phyloP scores from a whole-genome alignment of 2,888 invertebrate genomes.

The Neoascia interrupta region DNA sequence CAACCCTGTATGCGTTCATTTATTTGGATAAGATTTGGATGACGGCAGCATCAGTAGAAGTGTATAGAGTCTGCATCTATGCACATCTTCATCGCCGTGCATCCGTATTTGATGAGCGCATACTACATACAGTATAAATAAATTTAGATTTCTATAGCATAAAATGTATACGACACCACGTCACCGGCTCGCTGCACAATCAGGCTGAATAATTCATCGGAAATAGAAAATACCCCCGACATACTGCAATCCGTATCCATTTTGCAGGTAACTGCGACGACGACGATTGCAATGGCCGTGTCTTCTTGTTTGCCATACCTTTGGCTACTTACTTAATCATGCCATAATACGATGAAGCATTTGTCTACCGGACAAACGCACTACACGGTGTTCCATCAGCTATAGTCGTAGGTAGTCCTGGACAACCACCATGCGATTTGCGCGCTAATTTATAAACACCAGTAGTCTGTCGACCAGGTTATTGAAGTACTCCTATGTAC shows the following conservation, averaged over 20 bases:
- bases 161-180: slow-evolving; percentile 63
- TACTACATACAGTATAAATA: slow-evolving; percentile 32
- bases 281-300: slow-evolving; percentile 10
- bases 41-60: slow-evolving; percentile 36
- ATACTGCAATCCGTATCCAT: slow-evolving; percentile 36
- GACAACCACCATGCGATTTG: slow-evolving; percentile 40
- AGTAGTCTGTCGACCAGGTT: too few relatives aligned
- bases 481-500: too few relatives aligned
- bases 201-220: slow-evolving; percentile 61
- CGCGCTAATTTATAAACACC: slow-evolving; percentile 50
- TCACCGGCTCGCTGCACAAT: slow-evolving; percentile 58
- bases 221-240: slow-evolving; percentile 51
- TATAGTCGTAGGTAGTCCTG: slow-evolving; percentile 23
- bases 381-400: slow-evolving; percentile 39
- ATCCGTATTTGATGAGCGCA: slow-evolving; percentile 26
- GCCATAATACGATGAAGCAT: slow-evolving; percentile 56
- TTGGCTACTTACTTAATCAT: slow-evolving; percentile 67
- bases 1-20: slow-evolving; percentile 34
- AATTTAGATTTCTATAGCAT: slow-evolving; percentile 53
- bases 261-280: neutral
- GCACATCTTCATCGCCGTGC: slow-evolving; percentile 31
- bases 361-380: slow-evolving; percentile 22
- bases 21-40: slow-evolving; percentile 66
- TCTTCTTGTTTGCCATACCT: slow-evolving; percentile 64
- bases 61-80: slow-evolving; percentile 8